phyloP scores from a whole-genome alignment of 2,797 vertebrate genomes.

The Bryconaethiops microstoma region DNA sequence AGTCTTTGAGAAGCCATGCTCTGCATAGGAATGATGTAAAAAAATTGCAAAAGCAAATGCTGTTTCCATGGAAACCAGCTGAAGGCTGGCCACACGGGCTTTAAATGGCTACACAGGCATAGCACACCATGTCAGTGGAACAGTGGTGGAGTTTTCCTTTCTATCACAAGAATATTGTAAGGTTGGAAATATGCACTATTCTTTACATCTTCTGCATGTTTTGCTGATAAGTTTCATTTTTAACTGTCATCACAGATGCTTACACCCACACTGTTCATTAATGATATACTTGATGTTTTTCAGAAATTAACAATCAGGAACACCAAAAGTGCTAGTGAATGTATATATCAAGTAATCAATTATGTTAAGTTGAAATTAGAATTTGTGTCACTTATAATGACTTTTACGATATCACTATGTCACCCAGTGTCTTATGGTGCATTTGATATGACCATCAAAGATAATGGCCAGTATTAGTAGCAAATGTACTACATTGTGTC shows the following conservation, averaged over 20 bases:
- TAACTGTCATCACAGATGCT: not conserved
- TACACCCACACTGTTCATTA: not conserved
- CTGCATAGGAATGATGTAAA: constrained; percentile 54
- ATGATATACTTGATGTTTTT: not conserved
- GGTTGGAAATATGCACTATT: constrained; percentile 1
- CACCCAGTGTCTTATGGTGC: constrained; percentile 3
- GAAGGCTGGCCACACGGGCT: constrained; percentile 38
- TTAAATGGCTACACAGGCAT: constrained; percentile 51
- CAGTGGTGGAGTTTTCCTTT: constrained; percentile 37
- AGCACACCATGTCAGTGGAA: constrained; percentile 17
- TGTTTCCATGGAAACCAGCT: constrained; percentile 59
- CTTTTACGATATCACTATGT: constrained; percentile 9
- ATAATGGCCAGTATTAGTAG: constrained; percentile 26
- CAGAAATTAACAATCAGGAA: not conserved
- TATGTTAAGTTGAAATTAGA: not conserved
- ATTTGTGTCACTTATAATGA: not conserved
- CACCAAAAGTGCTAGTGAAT: not conserved
- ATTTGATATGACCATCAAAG: constrained; percentile 21
- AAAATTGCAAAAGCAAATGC: constrained; percentile 49
- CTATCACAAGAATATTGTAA: constrained; percentile 19
- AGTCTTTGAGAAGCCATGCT: constrained; percentile 26
- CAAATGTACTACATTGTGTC: not conserved
- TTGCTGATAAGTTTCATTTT: not conserved
- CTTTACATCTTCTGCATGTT: not conserved
- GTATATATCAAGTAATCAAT: not conserved